Base-by-base conservation (phyloP, 2,797 vertebrate genomes). In the Spinus olivaceus region DNA sequence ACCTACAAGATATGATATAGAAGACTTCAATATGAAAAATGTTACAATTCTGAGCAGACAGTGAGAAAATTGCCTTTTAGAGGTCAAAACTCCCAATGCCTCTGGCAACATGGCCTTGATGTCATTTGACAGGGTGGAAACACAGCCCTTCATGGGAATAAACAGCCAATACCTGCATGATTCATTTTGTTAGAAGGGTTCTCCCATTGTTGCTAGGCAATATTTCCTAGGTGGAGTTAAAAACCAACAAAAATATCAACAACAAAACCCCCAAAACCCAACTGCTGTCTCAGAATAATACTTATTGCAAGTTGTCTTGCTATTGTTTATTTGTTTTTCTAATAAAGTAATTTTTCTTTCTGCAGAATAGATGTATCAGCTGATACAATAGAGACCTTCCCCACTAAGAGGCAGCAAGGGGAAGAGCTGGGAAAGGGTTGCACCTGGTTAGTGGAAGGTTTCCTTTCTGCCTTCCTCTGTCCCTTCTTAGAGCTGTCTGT, bases 11-110 rank as follows among this genome's bases (percentile, higher is more conserved):
- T 94, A 95, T 92, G 91, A 96, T 95, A 97, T 90, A 97, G 97
- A 96, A 95, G 89, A 84, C 63, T 95, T 96, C 92, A 89, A 84
- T 95, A 95, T 96, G 95, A 96, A 92, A 95, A 95, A 96, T 92
- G 94, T 94, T 92, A 86, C 56, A 81, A 95, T 97, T 97, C 92
- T 94, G 95, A 95, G 88, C 92, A 94, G 95, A 96, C 91, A 96
- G 95, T 95, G 96, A 97, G 96, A 96, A 97, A 96, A 96, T 96
- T 96, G 94, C 92, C 96, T 96, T 96, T 96, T 95, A 91, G 96
- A 97, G 95, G 95, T 97, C 96, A 96, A 94, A 96, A 95, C 94
- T 93, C 91, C 82, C 83, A 87, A 1, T 70, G 95, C 96, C 95
- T 95, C 95, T 88, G 95, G 96, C 96, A 94, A 93, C 66, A 70